Conservation (phyloP, 2,888 invertebrate species). For the Andrena haemorrhoa region DNA sequence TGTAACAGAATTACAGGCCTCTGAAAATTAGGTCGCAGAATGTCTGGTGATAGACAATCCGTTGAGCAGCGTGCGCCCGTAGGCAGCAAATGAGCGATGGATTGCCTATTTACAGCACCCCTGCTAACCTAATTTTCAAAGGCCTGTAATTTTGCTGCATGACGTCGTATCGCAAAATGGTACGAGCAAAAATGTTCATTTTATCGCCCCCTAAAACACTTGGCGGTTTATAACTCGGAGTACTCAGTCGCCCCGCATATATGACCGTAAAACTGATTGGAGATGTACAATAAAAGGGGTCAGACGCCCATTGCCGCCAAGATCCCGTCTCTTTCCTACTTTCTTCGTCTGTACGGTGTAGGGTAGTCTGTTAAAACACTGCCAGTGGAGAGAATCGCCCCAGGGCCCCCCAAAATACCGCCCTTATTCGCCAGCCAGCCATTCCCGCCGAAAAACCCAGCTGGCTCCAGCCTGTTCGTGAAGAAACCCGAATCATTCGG, state of each 20-base stretch:
- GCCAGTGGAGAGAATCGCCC: conserved; percentile 79
- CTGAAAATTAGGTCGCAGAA: conserved; percentile 1
- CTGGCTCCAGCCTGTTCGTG: conserved; percentile 74
- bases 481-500: conserved; percentile 76
- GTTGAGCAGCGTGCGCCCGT: too few species aligned
- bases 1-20: neutral
- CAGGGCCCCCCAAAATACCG: conserved; percentile 80
- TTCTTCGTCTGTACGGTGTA: conserved; percentile 75
- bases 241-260: too few species aligned
- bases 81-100: conserved; percentile 3
- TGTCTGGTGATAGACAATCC: neutral
- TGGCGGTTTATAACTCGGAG: neutral
- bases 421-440: conserved; percentile 82
- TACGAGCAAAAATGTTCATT: neutral
- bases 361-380: conserved; percentile 80
- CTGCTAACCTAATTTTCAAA: conserved; percentile 5
- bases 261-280: too few species aligned
- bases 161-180: neutral
- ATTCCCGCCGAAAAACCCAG: conserved; percentile 79
- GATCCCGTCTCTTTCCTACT: conserved; percentile 27
- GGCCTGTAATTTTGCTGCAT: neutral
- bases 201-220: neutral
- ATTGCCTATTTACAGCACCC: neutral
- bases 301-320: too few species aligned
- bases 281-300: too few species aligned